Base-by-base conservation (phyloP, 2,113 vertebrate species). In the Gnathonemus longibarbis region DNA sequence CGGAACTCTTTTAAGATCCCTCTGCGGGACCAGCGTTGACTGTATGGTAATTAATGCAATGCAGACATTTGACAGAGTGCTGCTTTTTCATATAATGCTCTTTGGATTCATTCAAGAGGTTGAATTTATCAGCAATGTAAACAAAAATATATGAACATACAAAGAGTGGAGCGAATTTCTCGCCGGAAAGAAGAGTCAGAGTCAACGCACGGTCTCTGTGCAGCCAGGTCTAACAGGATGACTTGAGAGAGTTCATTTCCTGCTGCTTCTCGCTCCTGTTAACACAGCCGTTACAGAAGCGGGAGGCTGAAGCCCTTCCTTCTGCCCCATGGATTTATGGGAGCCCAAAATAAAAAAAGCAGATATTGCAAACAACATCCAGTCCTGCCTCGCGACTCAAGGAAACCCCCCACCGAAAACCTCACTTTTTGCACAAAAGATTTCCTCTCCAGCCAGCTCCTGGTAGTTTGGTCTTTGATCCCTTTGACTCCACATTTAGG, bases 311-410 rank as follows among this genome's bases (percentile, higher is more conserved):
- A 39, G 52, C 31, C 74, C 74, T 84, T 53, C 77, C 62, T 56
- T 24, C 56, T 42, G 19, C 46, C 27, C 88, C 88, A 80, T 35
- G 70, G 88, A 74, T 45, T 80, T 89, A 35, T 52, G 88, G 88
- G 74, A 53, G 88, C 74, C 39, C 39, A 80, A 80, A 80, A 80
- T 80, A 80, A n/a, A 83, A 83, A 42, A 49, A 17, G 74, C 15
- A 48, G 70, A 27, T 27, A 31, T 83, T 83, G 9, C 48, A 89
- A 84, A 62, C 39, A 27, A 35, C 77, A 46, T 84, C 35, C 39
- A 46, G 39, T 31, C 42, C 80, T 48, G 48, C 70, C 66, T 89
- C 77, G 21, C 56, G 89, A 35, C 49, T 88, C 15, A 88, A 88
- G 52, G 52, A 39, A 88, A 62, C 27, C 87, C 53, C 50, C 52